A percentile compares a stretch with the other conserved stretches of the same genome.
These are phyloP conservation scores for Brevimyrus niger DNA, from an alignment of 2,113 vertebrate species.

Conservation along the genomic window DNA sequence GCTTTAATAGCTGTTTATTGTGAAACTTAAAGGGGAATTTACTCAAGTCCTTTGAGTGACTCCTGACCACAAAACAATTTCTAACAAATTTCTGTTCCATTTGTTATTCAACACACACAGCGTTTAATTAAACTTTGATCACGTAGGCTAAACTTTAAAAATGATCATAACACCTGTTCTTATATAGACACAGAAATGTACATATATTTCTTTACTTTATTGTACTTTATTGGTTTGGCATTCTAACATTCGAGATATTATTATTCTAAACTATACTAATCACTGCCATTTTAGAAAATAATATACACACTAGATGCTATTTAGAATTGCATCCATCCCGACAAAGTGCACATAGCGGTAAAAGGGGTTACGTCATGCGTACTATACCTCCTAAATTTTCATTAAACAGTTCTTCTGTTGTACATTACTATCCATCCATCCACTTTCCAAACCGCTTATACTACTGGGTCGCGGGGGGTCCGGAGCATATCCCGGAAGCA, in stretches of 20 bases:
- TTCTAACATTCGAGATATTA: background rate
- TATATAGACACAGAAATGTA: background rate
- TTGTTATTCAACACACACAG: background rate
- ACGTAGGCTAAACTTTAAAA: background rate
- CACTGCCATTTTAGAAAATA: background rate
- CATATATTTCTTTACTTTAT: background rate
- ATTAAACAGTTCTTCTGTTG: background rate
- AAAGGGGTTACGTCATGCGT: background rate
- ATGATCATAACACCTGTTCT: background rate
- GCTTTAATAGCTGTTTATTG: background rate
- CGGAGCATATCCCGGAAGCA: no score
- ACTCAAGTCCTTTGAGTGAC: background rate
- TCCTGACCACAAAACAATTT: background rate
- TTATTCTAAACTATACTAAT: background rate
- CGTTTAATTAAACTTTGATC: background rate
- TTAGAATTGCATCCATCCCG: background rate
- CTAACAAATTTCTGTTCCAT: background rate
- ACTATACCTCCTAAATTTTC: background rate
- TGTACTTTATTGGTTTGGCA: background rate
- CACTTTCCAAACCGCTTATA: no score
- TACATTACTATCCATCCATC: no score
- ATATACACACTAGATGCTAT: background rate
- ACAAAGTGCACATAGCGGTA: background rate
- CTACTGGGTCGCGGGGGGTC: no score
- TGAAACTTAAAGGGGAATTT: background rate